These are phyloP conservation scores for Balearica regulorum DNA, from an alignment of 2,797 vertebrate species.

Conservation along the genomic window DNA sequence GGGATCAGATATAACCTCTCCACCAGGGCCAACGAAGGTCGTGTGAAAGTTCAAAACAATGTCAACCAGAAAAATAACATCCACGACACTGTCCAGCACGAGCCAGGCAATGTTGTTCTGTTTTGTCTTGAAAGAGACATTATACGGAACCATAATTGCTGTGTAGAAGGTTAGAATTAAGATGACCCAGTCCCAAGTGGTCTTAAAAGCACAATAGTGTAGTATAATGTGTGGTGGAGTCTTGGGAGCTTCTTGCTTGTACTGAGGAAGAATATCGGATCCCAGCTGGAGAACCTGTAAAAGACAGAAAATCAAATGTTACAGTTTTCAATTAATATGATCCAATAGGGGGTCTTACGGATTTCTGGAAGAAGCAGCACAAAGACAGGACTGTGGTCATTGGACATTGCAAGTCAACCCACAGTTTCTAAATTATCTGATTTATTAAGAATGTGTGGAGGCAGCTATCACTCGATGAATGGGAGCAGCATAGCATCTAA, in stretches of 20 bases:
- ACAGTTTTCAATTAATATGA: not conserved
- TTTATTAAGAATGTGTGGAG: not conserved
- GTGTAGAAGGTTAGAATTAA: slow-evolving; percentile 98
- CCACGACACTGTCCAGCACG: slow-evolving; percentile 95
- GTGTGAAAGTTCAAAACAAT: slow-evolving; percentile 98
- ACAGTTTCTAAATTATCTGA: not conserved
- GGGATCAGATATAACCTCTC: slow-evolving; percentile 95
- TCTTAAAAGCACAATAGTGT: slow-evolving; percentile 98
- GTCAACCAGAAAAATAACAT: slow-evolving; percentile 96
- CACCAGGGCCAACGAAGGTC: slow-evolving; percentile 93
- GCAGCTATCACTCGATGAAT: not conserved
- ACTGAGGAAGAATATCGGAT: slow-evolving; percentile 97
- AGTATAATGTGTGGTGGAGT: slow-evolving; percentile 96
- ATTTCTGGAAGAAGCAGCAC: not conserved
- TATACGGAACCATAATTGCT: slow-evolving; percentile 97
- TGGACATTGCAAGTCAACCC: not conserved
- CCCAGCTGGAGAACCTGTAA: slow-evolving; percentile 91
- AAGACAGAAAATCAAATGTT: not conserved
- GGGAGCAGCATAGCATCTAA: not conserved
- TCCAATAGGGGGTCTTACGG: not conserved
- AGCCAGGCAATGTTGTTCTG: slow-evolving; percentile 97
- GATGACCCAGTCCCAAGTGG: slow-evolving; percentile 99
- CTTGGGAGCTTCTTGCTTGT: slow-evolving; percentile 97
- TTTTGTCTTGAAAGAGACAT: slow-evolving; percentile 96
- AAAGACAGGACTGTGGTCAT: fast-evolving